phyloP scores from a whole-genome alignment of 2,113 vertebrate species.

The Nematolebias whitei region DNA sequence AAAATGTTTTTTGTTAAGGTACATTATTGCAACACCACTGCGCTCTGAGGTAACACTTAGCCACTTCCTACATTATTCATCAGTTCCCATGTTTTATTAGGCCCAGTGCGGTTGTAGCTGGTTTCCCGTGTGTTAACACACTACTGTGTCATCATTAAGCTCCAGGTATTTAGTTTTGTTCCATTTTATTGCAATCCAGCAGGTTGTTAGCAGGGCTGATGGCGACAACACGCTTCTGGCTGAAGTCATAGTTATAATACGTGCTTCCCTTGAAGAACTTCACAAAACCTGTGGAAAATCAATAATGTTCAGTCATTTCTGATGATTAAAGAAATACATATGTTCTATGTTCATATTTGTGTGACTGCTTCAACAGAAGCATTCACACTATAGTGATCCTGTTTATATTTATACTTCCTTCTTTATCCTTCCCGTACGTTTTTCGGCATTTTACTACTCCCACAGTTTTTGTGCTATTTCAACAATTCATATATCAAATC shows the following conservation, averaged over 20 bases:
- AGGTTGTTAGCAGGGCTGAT: constrained; percentile 22
- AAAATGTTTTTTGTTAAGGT: neutral
- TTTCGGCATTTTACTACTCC: no score
- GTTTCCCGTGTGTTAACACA: neutral
- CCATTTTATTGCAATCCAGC: constrained; percentile 44
- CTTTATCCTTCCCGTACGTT: no score
- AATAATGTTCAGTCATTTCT: no score
- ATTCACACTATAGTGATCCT: no score
- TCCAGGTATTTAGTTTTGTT: constrained; percentile 1
- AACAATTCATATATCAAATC: no score
- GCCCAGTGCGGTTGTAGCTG: constrained; percentile 13
- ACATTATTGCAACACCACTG: constrained; percentile 16
- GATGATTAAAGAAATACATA: no score
- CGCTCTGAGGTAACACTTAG: constrained; percentile 32
- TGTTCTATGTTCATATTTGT: no score
- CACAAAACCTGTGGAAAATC: constrained; percentile 42
- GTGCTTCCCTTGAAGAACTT: constrained; percentile 66
- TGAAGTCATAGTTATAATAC: constrained; percentile 49
- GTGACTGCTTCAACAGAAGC: no score
- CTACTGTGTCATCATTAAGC: neutral
- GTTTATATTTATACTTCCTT: no score
- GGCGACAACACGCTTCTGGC: constrained; percentile 26
- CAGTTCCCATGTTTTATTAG: neutral
- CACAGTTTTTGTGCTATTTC: no score
- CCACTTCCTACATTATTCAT: constrained; percentile 29